phyloP scores from a whole-genome alignment of 1,140 invertebrate species.

The Drosophila parvula region DNA sequence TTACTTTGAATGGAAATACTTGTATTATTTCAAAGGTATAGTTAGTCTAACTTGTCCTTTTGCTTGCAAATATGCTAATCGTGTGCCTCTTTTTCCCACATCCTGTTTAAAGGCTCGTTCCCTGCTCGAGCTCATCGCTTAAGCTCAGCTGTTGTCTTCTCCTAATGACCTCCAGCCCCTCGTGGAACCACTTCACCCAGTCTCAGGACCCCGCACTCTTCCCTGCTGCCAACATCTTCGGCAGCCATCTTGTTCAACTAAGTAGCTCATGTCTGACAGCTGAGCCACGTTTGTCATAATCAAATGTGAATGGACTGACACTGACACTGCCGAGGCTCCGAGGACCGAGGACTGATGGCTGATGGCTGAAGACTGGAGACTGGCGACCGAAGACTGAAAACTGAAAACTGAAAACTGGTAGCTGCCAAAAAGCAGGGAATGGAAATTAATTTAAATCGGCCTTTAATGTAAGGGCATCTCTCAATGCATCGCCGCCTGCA shows the following conservation, averaged over 20 bases:
- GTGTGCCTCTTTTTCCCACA: neutral
- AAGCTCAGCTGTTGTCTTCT: slow-evolving; percentile 72
- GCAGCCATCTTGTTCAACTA: slow-evolving; percentile 68
- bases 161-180: slow-evolving; percentile 63
- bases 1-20: neutral
- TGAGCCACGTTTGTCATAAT: slow-evolving; percentile 82
- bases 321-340: slow-evolving; percentile 45
- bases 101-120: slow-evolving; percentile 6
- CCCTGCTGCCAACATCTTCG: slow-evolving; percentile 12
- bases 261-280: slow-evolving; percentile 78
- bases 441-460: slow-evolving; percentile 83
- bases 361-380: neutral
- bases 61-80: neutral
- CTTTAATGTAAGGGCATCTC: slow-evolving; percentile 83
- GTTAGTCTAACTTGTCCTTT: neutral
- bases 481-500: slow-evolving; percentile 69
- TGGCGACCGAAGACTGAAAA: slow-evolving; percentile 2
- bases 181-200: slow-evolving; percentile 29
- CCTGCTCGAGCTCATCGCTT: slow-evolving; percentile 47
- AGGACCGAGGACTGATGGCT: slow-evolving; percentile 7
- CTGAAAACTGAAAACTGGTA: slow-evolving; percentile 60
- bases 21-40: neutral
- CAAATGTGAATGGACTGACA: slow-evolving; percentile 77
- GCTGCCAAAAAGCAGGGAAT: slow-evolving; percentile 61
- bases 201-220: slow-evolving; percentile 15